Conservation (phyloP, 2,888 invertebrate species). For the Drosophila paranaensis region DNA sequence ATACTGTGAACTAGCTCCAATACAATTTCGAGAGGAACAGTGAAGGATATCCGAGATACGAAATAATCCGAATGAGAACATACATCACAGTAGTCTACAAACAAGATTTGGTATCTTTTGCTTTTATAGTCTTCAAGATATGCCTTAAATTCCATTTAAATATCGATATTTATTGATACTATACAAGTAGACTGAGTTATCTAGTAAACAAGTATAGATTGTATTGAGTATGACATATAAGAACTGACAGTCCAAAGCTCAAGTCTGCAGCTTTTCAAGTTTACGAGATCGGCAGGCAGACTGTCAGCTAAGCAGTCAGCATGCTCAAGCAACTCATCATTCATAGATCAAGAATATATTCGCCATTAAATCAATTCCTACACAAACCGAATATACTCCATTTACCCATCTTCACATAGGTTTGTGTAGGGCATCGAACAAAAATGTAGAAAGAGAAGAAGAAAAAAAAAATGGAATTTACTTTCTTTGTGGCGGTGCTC, state of each 20-base stretch:
- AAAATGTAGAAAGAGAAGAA: constrained; percentile 6
- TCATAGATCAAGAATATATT: too few species aligned
- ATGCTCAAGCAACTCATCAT: too few species aligned
- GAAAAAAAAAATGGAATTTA: constrained; percentile 60
- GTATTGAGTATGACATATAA: not conserved
- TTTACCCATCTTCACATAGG: not conserved
- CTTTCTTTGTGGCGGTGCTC: constrained; percentile 59
- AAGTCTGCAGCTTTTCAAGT: too few species aligned
- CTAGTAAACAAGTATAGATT: not conserved
- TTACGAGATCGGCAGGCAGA: not conserved
- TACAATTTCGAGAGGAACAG: not conserved
- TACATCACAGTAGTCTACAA: not conserved
- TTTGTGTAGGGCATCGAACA: not conserved
- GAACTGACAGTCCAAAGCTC: not conserved
- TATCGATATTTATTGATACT: not conserved
- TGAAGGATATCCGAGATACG: not conserved
- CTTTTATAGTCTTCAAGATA: not conserved
- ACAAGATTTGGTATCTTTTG: not conserved
- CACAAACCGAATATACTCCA: not conserved
- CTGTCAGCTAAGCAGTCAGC: too few species aligned
- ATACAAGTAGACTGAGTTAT: too few species aligned
- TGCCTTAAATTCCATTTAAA: not conserved
- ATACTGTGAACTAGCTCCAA: not conserved
- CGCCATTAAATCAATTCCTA: too few species aligned
- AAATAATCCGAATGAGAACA: not conserved